Base-by-base conservation (phyloP, 2,888 invertebrate species). In the Euzetes globulus region DNA sequence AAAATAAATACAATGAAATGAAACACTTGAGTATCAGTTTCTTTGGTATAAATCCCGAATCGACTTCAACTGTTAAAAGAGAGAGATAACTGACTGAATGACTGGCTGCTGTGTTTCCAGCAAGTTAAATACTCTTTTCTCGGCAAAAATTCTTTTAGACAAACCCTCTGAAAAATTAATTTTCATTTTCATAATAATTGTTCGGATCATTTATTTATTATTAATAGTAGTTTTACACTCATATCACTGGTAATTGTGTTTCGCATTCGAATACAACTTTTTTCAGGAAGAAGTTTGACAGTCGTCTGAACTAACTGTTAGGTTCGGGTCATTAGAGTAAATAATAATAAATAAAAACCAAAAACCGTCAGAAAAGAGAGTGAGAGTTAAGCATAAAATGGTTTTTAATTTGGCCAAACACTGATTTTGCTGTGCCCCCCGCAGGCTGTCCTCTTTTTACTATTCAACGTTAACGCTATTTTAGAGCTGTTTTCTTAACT, bases 271-370 rank as follows among this genome's bases (percentile, higher is more conserved):
- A n/a, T n/a, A n/a, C n/a, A n/a, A n/a, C n/a, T n/a, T n/a, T n/a
- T n/a, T n/a, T n/a, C 60, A 60, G 60, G 60, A 60, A 60, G 60
- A 60, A 58, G 29, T 60, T 9, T 60, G 52, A 52, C 19, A 19
- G 19, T 19, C 3, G 5, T 11, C 19, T 58, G 29, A n/a, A 60
- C n/a, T n/a, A 60, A 27, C 25, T 5, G 60, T 27, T 27, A 60
- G 60, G 60, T 60, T 60, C 60, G 60, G 33, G 60, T 60, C 60
- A 60, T 60, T 60, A 60, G 33, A 60, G 60, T 29, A 60, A 52
- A 19, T 19, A 19, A 52, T 47, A 47, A 47, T 17, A 47, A 47
- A 47, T 15, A 9, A 47, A 47, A 47, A 17, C n/a, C 4, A 17
- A 47, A 47, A 47, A 11, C n/a, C 4, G 4, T 9, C 13, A 11